Conservation (phyloP, 2,888 invertebrate species). For the Mellilla xanthometata region DNA sequence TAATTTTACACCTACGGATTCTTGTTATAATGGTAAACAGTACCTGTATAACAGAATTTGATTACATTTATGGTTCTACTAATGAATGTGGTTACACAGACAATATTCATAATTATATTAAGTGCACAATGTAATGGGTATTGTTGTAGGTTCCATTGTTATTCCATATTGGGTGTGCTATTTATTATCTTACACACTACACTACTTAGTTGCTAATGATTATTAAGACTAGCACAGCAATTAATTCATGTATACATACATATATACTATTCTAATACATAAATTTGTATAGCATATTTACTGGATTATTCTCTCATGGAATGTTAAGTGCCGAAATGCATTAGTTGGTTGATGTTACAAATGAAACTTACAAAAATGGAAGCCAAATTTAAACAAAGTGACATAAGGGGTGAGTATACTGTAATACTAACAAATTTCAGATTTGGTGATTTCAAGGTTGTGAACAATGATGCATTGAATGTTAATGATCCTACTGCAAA, state of each 20-base stretch:
- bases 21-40: background rate
- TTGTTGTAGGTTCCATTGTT: too few relatives aligned
- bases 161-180: conserved; percentile 24
- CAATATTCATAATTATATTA: conserved; percentile 6
- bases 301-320: conserved; percentile 22
- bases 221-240: conserved; percentile 32
- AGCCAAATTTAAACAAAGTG: too few relatives aligned
- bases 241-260: conserved; percentile 19
- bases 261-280: conserved; percentile 11
- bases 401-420: too few relatives aligned
- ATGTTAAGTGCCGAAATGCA: conserved; percentile 3
- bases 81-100: conserved; percentile 4
- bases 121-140: conserved; percentile 19
- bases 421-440: too few relatives aligned
- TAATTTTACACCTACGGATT: conserved; percentile 3
- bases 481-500: background rate
- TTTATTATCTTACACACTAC: conserved; percentile 19
- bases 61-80: background rate
- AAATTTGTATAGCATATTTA: conserved; percentile 4
- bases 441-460: too few relatives aligned
- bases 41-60: background rate
- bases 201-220: conserved; percentile 18
- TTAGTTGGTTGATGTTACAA: background rate
- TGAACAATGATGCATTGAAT: background rate
- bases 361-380: too few relatives aligned